Evolutionary conservation across 2,888 invertebrate genomes (phyloP), one percentile per base, ranked within the genome.

Genomic region (Cephus nigrinus): DNA sequence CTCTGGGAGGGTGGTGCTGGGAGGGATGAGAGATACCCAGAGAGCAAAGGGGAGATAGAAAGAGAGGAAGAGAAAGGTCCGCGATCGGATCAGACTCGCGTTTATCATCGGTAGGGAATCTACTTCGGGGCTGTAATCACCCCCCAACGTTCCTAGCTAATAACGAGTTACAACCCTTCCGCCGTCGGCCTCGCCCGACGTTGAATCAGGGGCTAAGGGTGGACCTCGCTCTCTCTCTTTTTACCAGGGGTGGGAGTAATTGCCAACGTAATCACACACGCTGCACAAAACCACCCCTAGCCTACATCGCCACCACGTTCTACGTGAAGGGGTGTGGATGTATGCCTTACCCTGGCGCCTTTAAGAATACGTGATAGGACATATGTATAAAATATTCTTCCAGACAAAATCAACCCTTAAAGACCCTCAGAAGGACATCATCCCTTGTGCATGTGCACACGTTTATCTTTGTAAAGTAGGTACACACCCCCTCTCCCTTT

Each of bases 251-350:
- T 85, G 86, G 88, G 86, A 87, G 90, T 90, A 90, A 90, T 90
- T 90, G 89, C 90, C 87, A 88, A 89, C 89, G 88, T 88, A 90
- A 89, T 89, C 89, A 89, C 88, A 89, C 87, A 89, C 87, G 87
- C 85, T 86, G 86, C 87, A 89, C 86, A 88, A 88, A 55, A 88
- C 88, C 85, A 73, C 77, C 84, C 83, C 80, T 77, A 55, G 31
- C 31, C 71, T 33, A 33, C 71, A 32, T 71, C 71, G 71, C 15
- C 12, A 31, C 71, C 32, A 73, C 71, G 75, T 76, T 73, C 55
- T 35, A 76, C 78, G 76, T 76, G 74, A 73, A 83, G 84, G 86
- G 82, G 86, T 83, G 87, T 80, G 81, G 82, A 82, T 83, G 83
- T 82, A 81, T 82, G 80, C 80, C 80, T 80, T 83, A 82, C 80